Evolutionary conservation across 2,888 invertebrate genomes (phyloP), one percentile per base, ranked within the genome.

Genomic region (Oligia latruncula): DNA sequence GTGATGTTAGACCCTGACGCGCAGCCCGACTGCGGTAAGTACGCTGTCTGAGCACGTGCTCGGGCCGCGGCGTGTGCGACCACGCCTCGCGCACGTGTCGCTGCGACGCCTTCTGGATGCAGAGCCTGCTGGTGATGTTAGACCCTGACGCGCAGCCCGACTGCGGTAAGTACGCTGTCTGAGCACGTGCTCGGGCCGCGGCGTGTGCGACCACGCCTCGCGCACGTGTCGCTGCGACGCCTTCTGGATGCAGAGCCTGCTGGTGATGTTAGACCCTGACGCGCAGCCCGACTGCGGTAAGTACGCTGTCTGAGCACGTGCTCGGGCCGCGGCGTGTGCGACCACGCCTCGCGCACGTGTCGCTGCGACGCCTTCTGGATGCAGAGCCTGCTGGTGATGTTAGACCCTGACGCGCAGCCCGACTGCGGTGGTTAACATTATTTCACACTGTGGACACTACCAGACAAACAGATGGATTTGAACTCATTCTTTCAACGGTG

Each of bases 51-150:
- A 99, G 99, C 95, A 97, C 98, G 94, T 99, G 99, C 95, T 99
- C 99, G 64, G 98, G 98, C 70, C 99, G 99, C 95, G 99, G 99
- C 75, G 97, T 97, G 60, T 99, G 99, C 95, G 98, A 99, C 94
- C 98, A 98, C 92, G 97, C 98, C 88, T 98, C 98, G 11, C 97
- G 99, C 90, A 97, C 98, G 77, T 99, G 99, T 92, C 97, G 98
- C 90, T 99, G 99, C 95, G 99, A 99, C 95, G 98, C 99, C 40
- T 99, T 99, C 97, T 99, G 99, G 99, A 99, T 99, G 99, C 98
- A 99, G 95, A 98, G 98, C 93, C 97, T 98, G 60, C 96, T 98
- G 92, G 97, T 98, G 79, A 98, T 98, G 92, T 97, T 98, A 40
- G 98, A 99, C 95, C 97, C 98, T 15, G 98, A 99, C 95, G 98